These are phyloP conservation scores for Neolamprologus sp. DNA, from an alignment of 2,113 vertebrate genomes.

Conservation along the genomic window DNA sequence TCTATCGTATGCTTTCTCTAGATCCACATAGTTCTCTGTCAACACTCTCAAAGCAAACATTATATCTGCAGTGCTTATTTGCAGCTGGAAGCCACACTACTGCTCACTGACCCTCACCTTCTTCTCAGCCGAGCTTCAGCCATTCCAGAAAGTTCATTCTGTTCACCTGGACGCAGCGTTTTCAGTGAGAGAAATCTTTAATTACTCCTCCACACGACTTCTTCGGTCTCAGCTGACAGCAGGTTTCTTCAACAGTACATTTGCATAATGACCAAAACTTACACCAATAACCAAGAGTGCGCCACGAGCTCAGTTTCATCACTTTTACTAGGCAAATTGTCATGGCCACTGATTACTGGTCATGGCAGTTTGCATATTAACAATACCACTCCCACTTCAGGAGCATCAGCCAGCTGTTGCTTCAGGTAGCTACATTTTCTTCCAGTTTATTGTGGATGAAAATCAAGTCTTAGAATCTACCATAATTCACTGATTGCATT, in stretches of 20 bases:
- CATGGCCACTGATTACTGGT: not conserved
- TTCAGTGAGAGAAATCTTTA: not conserved
- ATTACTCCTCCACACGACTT: not conserved
- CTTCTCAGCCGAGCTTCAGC: accelerated
- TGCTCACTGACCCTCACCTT: not conserved
- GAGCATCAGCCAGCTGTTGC: not conserved
- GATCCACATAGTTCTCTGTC: not conserved
- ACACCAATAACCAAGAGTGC: not conserved
- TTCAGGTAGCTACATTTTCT: not conserved
- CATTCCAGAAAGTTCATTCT: not conserved
- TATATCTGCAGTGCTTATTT: accelerated
- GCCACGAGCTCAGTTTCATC: not conserved
- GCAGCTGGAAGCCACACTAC: not conserved
- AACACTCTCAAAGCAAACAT: not conserved
- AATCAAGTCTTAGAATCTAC: not conserved
- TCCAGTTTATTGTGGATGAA: not conserved
- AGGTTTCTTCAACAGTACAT: not conserved
- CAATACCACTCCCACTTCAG: not conserved
- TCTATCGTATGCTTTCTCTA: not conserved
- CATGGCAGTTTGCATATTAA: not conserved
- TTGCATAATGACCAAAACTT: not conserved
- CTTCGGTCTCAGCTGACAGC: not conserved
- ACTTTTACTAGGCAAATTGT: not conserved
- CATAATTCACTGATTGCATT: not conserved
- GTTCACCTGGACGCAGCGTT: not conserved